Evolutionary conservation across 2,888 invertebrate genomes (phyloP).

Genomic region (Biston stratarius): DNA sequence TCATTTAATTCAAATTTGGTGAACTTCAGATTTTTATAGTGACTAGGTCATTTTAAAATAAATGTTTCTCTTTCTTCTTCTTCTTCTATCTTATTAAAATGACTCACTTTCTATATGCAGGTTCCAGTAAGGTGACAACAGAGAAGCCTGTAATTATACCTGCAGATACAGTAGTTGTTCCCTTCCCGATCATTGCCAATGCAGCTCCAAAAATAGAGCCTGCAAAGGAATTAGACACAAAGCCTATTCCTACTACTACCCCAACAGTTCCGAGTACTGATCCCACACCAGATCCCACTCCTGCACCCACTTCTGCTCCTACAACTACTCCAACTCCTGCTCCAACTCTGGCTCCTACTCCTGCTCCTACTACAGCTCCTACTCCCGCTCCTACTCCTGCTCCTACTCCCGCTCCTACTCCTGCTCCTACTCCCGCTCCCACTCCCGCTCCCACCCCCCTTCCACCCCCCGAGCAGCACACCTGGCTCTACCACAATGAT

Average conservation of each 20-base stretch:
- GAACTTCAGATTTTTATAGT: too few species aligned
- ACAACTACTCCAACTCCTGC: slow-evolving; percentile 54
- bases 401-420: slow-evolving; percentile 61
- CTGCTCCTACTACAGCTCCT: slow-evolving; percentile 71
- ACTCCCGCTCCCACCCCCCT: slow-evolving; percentile 58
- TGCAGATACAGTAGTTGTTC: background rate
- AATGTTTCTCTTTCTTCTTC: background rate
- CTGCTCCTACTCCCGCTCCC: slow-evolving; percentile 57
- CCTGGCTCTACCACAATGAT: slow-evolving; percentile 62
- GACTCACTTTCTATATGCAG: background rate
- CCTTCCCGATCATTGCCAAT: background rate
- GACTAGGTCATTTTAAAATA: background rate
- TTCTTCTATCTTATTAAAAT: too few species aligned
- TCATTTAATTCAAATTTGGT: too few species aligned
- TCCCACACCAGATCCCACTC: slow-evolving; percentile 29
- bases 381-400: slow-evolving; percentile 77
- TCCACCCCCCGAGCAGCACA: slow-evolving; percentile 66
- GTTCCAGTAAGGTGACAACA: slow-evolving; percentile 6
- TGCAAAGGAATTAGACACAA: background rate
- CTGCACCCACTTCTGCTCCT: slow-evolving; percentile 48
- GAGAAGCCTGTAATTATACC: slow-evolving; percentile 10
- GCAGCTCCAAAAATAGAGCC: background rate
- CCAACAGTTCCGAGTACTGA: slow-evolving; percentile 46
- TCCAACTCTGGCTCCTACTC: slow-evolving; percentile 30
- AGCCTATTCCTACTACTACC: slow-evolving; percentile 41